Conservation (phyloP, 30 jellyfish, hydroid and myxozoan genomes). For the Turritopsis rubra region DNA sequence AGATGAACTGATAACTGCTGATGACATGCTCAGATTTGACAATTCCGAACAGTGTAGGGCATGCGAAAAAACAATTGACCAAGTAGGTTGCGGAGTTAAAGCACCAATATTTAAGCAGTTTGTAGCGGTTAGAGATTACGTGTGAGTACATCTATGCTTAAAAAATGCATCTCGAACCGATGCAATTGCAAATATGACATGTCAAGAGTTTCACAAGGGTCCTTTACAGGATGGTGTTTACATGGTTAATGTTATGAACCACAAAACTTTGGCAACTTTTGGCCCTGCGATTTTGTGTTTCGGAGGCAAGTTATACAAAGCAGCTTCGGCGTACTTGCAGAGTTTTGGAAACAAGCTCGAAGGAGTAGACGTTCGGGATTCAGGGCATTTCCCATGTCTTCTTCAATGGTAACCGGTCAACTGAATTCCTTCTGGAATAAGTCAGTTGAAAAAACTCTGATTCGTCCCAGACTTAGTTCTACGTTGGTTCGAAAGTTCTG, state of each 20-base stretch:
- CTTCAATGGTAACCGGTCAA: not conserved
- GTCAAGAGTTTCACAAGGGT: not conserved
- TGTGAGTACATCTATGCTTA: not conserved
- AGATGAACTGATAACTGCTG: slow-evolving; percentile 3
- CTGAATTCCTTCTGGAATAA: not conserved
- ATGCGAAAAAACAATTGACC: not conserved
- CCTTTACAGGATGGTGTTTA: not conserved
- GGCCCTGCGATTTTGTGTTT: not conserved
- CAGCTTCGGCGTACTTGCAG: not conserved
- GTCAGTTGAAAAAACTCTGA: not conserved
- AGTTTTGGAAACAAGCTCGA: not conserved
- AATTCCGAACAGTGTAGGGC: not conserved
- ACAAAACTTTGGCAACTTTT: not conserved
- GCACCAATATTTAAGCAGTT: not conserved
- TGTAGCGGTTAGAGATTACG: not conserved
- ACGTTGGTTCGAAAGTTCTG: not conserved
- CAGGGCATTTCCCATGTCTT: not conserved
- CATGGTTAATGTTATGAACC: not conserved
- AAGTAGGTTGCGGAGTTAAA: not conserved
- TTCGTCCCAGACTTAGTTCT: not conserved
- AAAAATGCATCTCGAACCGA: not conserved
- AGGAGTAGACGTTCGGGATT: not conserved
- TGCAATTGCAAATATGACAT: not conserved
- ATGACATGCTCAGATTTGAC: not conserved
- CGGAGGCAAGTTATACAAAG: not conserved